Evolutionary conservation across 2,113 vertebrate genomes (phyloP).

Genomic region (Oplegnathus fasciatus): DNA sequence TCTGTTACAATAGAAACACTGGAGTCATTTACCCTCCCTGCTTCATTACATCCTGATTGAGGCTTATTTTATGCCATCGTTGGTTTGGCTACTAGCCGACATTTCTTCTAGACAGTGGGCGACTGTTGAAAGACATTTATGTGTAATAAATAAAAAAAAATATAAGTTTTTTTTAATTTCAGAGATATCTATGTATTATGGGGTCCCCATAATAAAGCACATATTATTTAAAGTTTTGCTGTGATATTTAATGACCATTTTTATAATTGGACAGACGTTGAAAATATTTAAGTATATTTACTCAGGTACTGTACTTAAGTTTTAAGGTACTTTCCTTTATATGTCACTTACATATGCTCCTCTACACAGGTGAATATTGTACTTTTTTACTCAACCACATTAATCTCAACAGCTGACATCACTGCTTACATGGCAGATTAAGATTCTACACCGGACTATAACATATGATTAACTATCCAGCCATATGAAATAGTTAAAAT

Average conservation of each 20-base stretch:
- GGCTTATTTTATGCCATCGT: slow-evolving; percentile 31
- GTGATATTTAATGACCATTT: not conserved
- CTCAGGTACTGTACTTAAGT: not conserved
- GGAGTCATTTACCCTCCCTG: slow-evolving; percentile 59
- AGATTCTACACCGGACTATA: not conserved
- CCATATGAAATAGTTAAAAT: not conserved
- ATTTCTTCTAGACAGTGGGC: slow-evolving; percentile 15
- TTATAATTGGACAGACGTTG: not conserved
- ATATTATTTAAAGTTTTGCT: not conserved
- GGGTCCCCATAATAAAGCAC: not conserved
- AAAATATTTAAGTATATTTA: not conserved
- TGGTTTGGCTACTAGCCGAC: slow-evolving; percentile 47
- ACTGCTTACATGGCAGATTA: not conserved
- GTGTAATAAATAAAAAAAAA: slow-evolving; percentile 19
- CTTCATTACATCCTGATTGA: slow-evolving; percentile 67
- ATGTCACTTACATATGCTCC: not conserved
- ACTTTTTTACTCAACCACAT: not conserved
- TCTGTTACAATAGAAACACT: slow-evolving; percentile 70
- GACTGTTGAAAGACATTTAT: slow-evolving; percentile 19
- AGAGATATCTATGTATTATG: not conserved
- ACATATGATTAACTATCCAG: not conserved
- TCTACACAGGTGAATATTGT: not conserved
- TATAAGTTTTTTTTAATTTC: not conserved
- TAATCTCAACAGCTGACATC: not conserved
- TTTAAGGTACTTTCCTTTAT: not conserved